Conservation (phyloP, 1,140 invertebrate genomes). For the Hormaphis cornu region DNA sequence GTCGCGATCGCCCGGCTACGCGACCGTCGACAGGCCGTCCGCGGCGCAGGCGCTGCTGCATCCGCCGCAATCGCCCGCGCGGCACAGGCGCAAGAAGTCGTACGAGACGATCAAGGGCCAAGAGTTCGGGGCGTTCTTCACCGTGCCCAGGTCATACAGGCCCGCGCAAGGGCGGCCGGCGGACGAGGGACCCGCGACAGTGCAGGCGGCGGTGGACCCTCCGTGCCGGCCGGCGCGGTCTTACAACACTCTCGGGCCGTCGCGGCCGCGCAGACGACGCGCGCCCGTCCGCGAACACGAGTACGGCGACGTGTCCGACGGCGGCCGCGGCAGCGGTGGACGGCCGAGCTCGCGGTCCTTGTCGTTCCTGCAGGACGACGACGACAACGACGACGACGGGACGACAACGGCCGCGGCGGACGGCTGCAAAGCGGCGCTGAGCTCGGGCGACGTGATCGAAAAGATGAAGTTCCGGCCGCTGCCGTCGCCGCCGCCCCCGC, state of each 20-base stretch:
- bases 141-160: constrained; percentile 42
- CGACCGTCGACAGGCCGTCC: constrained; percentile 54
- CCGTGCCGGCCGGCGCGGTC: constrained; percentile 51
- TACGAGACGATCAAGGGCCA: constrained; percentile 35
- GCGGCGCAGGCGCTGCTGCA: constrained; percentile 40
- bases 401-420: not conserved
- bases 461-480: constrained; percentile 71
- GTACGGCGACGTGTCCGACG: constrained; percentile 36
- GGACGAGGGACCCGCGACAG: not conserved
- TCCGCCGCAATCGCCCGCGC: constrained; percentile 47
- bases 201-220: not conserved
- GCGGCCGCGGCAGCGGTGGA: not conserved
- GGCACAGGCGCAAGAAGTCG: constrained; percentile 43
- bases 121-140: constrained; percentile 44
- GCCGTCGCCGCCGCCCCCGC: constrained; percentile 69
- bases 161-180: too few species aligned
- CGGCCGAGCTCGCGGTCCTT: too few species aligned
- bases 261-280: constrained; percentile 49
- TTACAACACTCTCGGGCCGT: constrained; percentile 58
- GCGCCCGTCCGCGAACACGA: constrained; percentile 43
- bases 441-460: constrained; percentile 59
- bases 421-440: constrained; percentile 47
- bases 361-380: not conserved
- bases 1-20: constrained; percentile 47
- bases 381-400: not conserved